Percentiles rank a stretch among this genome's conserved stretches.
phyloP scores from a whole-genome alignment of 2,888 invertebrate genomes.

The Nudaria mundana region DNA sequence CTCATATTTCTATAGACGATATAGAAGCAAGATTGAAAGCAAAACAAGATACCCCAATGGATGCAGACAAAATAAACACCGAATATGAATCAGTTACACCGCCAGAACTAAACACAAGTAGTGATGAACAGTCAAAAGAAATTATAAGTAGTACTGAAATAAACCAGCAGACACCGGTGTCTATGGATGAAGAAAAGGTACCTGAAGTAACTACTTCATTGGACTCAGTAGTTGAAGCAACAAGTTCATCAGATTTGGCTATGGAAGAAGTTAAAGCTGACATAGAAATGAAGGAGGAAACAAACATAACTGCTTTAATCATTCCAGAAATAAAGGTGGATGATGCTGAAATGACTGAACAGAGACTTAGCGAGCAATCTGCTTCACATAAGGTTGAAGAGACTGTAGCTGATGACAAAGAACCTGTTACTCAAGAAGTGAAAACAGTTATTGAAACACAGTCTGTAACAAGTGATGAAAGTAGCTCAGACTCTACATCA shows the following conservation, averaged over 20 bases:
- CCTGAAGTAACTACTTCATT: slow-evolving; percentile 27
- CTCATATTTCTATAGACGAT: slow-evolving; percentile 65
- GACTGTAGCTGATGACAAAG: slow-evolving; percentile 30
- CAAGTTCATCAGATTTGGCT: slow-evolving; percentile 12
- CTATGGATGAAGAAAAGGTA: slow-evolving; percentile 35
- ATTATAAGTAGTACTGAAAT: slow-evolving; percentile 31
- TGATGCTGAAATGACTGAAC: slow-evolving; percentile 70
- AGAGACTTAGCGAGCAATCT: slow-evolving; percentile 54
- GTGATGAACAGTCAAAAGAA: slow-evolving; percentile 41
- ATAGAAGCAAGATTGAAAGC: slow-evolving; percentile 68
- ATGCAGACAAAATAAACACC: slow-evolving; percentile 50
- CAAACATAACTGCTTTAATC: slow-evolving; percentile 37
- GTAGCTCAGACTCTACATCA: slow-evolving; percentile 57
- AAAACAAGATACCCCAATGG: slow-evolving; percentile 65
- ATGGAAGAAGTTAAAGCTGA: slow-evolving; percentile 44
- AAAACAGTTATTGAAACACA: slow-evolving; percentile 41
- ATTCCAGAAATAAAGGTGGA: slow-evolving; percentile 72
- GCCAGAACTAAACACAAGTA: slow-evolving; percentile 49
- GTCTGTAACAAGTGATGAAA: slow-evolving; percentile 51
- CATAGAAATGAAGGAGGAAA: slow-evolving; percentile 50
- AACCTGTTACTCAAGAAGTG: slow-evolving; percentile 23
- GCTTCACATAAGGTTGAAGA: slow-evolving; percentile 34
- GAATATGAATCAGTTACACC: slow-evolving; percentile 61
- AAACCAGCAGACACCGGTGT: slow-evolving; percentile 28
- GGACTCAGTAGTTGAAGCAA: slow-evolving; percentile 16